These are phyloP conservation scores for Lanius collurio DNA, from an alignment of 2,113 vertebrate species.

Conservation along the genomic window DNA sequence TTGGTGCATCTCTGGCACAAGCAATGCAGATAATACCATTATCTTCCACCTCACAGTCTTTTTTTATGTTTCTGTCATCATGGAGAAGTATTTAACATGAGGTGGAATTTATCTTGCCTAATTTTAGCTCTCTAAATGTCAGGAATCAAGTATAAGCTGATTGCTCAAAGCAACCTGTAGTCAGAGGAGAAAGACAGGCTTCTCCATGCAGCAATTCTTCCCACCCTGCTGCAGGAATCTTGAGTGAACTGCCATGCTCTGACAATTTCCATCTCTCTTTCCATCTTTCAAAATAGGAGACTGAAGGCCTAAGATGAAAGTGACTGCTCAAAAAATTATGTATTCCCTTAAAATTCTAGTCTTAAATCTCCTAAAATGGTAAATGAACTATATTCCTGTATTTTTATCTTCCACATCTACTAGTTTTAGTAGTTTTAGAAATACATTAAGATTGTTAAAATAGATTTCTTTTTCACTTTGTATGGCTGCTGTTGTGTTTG, in stretches of 20 bases:
- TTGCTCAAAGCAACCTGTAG: neutral
- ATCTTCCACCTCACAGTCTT: neutral
- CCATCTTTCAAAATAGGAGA: neutral
- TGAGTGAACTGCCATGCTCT: neutral
- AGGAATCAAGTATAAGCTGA: neutral
- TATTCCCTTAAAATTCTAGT: neutral
- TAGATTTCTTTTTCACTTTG: neutral
- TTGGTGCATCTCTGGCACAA: neutral
- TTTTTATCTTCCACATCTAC: neutral
- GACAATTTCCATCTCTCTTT: neutral
- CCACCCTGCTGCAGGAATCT: neutral
- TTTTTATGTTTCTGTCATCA: neutral
- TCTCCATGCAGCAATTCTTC: neutral
- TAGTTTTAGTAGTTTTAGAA: neutral
- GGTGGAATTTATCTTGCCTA: constrained; percentile 37
- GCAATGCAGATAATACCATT: neutral
- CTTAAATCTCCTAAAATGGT: neutral
- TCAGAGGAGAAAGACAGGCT: neutral
- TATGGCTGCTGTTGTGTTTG: neutral
- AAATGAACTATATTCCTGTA: neutral
- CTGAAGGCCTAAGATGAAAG: neutral
- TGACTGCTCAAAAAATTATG: neutral
- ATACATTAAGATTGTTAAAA: neutral
- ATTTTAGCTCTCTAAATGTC: constrained; percentile 39
- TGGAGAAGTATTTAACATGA: neutral